A percentile compares a stretch with the other conserved stretches of the same genome.
phyloP scores from a whole-genome alignment of 2,888 invertebrate genomes.

The Agriotes lineatus region DNA sequence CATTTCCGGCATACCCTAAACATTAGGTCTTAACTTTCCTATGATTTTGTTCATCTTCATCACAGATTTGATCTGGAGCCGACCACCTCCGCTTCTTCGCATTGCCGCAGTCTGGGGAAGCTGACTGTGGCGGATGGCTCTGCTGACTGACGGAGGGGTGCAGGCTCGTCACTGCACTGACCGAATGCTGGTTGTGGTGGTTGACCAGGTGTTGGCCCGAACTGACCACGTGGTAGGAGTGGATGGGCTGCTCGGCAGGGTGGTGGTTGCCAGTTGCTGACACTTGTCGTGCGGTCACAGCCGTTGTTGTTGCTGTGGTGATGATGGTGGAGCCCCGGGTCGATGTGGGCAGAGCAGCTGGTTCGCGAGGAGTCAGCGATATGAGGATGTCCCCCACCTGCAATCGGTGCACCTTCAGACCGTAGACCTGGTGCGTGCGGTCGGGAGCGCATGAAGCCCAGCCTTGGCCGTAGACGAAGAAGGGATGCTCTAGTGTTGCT shows the following conservation, averaged over 20 bases:
- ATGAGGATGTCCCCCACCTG: slow-evolving; percentile 93
- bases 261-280: slow-evolving; percentile 38
- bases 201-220: slow-evolving; percentile 29
- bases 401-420: slow-evolving; percentile 83
- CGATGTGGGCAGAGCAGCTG: slow-evolving; percentile 47
- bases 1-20: slow-evolving; percentile 25
- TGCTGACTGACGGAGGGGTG: slow-evolving; percentile 23
- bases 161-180: slow-evolving; percentile 21
- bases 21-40: slow-evolving; percentile 49
- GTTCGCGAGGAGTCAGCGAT: slow-evolving; percentile 78
- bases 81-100: slow-evolving; percentile 67
- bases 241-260: slow-evolving; percentile 22
- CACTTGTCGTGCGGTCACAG: slow-evolving; percentile 63
- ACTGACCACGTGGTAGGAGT: slow-evolving; percentile 41
- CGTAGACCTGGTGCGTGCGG: slow-evolving; percentile 80
- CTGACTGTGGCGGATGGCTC: slow-evolving; percentile 16
- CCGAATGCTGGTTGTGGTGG: slow-evolving; percentile 39
- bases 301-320: slow-evolving; percentile 65
- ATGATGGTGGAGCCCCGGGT: slow-evolving; percentile 57
- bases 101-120: slow-evolving; percentile 43
- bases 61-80: slow-evolving; percentile 67
- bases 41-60: slow-evolving; percentile 57
- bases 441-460: slow-evolving; percentile 92
- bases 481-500: slow-evolving; percentile 87
- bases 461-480: slow-evolving; percentile 91